Evolutionary conservation across 53 echinoderm and acorn worm species (phyloP), one percentile per base, ranked within the genome.

Genomic region (Stichopus horrens): DNA sequence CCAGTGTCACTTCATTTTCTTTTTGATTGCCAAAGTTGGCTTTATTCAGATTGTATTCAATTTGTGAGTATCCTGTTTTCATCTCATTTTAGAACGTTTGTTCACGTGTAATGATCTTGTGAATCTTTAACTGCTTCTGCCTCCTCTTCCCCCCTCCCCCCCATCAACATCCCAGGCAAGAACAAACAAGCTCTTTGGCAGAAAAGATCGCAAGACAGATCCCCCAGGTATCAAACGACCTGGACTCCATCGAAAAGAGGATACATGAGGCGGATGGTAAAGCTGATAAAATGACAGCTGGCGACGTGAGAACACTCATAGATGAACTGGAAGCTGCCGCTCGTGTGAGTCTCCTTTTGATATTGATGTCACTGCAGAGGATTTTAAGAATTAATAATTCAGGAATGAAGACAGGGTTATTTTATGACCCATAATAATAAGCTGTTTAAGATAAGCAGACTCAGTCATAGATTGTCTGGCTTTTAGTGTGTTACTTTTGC

Each of bases 321-420:
- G 99, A 98, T 52, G 95, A 96, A 86, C 93, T 99, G 23, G 99
- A 99, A 86, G 88, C 79, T n/a, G 93, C 92, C 51, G 77, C 94
- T 73, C 93, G 90, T 92, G 99, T 99, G 86, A 88, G 86, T 57
- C 22, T 6, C 52, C 21, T 56, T 9, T 54, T 87, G 6, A 87
- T 68, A 21, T 74, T 18, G 59, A 59, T 59, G 11, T 59, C 11
- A 8, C 59, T 4, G 11, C 59, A 11, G 59, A 59, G 59, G 59
- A 59, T 59, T 59, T 59, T 59, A 59, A 59, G 59, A 37, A 37
- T 59, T 8, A 59, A 59, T 4, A 59, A 59, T 11, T 59, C 59
- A 59, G 59, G 11, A 8, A 0, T 59, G 71, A 7, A 71, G 71
- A 19, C 18, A 18, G 37, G 37, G 71, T 71, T 13, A 71, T 18